phyloP scores from a whole-genome alignment of 2,797 vertebrate species.

The Peromyscus nudipes region DNA sequence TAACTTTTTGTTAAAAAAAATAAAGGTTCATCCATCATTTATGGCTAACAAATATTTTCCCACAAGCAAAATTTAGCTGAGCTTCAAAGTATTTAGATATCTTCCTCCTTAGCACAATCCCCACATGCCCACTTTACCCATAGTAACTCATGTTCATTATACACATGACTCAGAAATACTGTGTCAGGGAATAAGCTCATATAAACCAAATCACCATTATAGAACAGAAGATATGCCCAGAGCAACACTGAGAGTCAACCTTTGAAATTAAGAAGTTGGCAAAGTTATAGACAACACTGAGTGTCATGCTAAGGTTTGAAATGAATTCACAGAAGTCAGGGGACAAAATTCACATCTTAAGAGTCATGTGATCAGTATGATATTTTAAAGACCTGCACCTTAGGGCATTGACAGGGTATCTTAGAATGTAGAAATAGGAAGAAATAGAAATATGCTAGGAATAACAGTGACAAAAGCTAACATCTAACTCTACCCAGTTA shows the following conservation, averaged over 20 bases:
- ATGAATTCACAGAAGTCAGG: background rate
- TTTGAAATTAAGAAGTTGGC: background rate
- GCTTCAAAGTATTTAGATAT: background rate
- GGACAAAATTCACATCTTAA: background rate
- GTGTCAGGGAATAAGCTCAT: background rate
- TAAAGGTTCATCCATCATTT: background rate
- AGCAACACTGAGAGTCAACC: background rate
- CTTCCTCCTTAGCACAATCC: background rate
- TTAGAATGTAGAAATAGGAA: background rate
- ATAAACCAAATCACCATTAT: background rate
- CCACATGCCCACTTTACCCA: background rate
- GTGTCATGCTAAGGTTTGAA: background rate
- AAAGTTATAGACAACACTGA: background rate
- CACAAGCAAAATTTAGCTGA: background rate
- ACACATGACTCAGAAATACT: background rate
- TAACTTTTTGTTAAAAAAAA: background rate
- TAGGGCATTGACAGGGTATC: background rate
- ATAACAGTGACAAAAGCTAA: background rate
- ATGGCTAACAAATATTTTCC: background rate
- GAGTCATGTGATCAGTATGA: background rate
- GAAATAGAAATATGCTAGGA: background rate
- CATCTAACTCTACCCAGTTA: slow-evolving; percentile 28
- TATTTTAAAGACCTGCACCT: background rate
- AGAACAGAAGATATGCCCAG: background rate
- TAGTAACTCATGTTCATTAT: background rate